A percentile compares a stretch with the other conserved stretches of the same genome.
phyloP scores from a whole-genome alignment of 2,113 vertebrate species.

The Centropus unirufus region DNA sequence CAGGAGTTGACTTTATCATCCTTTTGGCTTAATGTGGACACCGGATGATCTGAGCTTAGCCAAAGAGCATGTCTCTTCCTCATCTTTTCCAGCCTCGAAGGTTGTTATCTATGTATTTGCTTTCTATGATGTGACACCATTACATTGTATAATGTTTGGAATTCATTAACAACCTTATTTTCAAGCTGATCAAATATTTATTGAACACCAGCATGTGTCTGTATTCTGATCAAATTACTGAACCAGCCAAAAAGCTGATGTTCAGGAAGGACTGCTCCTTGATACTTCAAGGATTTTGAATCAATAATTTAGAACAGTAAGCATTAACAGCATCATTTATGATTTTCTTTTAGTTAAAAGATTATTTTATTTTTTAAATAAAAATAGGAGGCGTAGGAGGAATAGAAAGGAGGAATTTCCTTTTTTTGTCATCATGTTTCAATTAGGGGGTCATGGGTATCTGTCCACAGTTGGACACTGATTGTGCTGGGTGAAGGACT shows the following conservation, averaged over 20 bases:
- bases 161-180: background rate
- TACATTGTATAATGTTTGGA: background rate
- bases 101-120: background rate
- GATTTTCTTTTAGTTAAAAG: background rate
- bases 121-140: background rate
- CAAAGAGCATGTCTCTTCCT: background rate
- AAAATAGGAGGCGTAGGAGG: no score
- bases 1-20: background rate
- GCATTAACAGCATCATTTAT: background rate
- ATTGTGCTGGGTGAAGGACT: background rate
- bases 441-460: accelerated
- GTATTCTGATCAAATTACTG: background rate
- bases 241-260: background rate
- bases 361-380: no score
- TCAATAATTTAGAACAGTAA: background rate
- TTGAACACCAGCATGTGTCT: background rate
- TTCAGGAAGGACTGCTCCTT: background rate
- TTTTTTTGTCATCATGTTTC: background rate
- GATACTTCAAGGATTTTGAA: background rate
- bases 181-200: background rate
- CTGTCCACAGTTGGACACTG: background rate
- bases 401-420: background rate
- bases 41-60: background rate
- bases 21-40: background rate
- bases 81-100: background rate